Evolutionary conservation across 1,140 invertebrate species (phyloP), one percentile per base, ranked within the genome.

Genomic region (Monochamus saltuarius): DNA sequence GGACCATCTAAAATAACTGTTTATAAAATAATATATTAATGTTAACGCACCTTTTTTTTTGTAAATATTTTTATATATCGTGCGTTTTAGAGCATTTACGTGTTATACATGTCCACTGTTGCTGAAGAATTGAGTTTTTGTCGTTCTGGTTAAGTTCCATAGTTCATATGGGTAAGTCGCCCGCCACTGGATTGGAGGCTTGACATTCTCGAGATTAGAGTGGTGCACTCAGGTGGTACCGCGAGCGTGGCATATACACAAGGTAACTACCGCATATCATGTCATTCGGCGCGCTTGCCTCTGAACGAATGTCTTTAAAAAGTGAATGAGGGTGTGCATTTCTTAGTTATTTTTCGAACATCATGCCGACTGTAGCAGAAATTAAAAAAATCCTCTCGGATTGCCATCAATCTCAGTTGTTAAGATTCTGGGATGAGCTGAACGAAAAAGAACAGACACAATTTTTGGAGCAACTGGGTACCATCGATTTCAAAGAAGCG

Each of bases 401-500:
- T 60, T 78, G 81, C 64, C 77, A 78, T 53, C 95, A 98, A 80
- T 85, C 89, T 53, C 95, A 98, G 77, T 79, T 98, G 57, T 74
- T 97, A 7, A 82, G 87, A 68, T 97, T 92, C 77, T 96, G 89
- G 89, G 80, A 88, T 59, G 81, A 87, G 60, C 72, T 97, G 1
- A 80, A 77, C 16, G 80, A 87, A 6, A 79, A 85, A 45, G 83
- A 95, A 68, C 83, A 83, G 60, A 68, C 82, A 36, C 68, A 78
- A 19, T 76, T 91, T 37, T 67, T 78, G 1, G 68, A 78, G 10
- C 89, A 92, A 70, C 81, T 92, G 29, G 66, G 74, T 2, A 82
- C 86, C 65, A 73, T 89, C 58, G 80, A 90, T 77, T 75, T 90
- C 54, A 72, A 76, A 53, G 88, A 94, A 77, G 82, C 88, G 1